phyloP scores from a whole-genome alignment of 1,140 invertebrate genomes.

The Anastrepha ludens region DNA sequence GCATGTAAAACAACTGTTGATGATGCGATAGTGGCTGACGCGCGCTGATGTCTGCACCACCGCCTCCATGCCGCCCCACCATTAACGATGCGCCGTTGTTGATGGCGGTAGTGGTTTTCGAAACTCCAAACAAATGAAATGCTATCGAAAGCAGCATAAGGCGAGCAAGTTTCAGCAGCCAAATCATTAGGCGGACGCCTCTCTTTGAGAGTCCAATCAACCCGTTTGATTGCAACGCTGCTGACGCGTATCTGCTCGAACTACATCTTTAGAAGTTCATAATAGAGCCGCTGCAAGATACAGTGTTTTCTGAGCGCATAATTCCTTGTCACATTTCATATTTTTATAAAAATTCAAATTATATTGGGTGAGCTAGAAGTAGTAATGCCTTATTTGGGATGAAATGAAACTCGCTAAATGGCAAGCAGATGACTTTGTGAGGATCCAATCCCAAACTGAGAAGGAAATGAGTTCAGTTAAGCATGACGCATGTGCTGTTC shows the following conservation, averaged over 20 bases:
- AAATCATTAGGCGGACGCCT: neutral
- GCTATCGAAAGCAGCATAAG: neutral
- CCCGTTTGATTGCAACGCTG: neutral
- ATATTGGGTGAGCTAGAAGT: too few species aligned
- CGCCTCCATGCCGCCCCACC: neutral
- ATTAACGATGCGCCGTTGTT: neutral
- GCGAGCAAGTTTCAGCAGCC: neutral
- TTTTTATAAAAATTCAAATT: too few species aligned
- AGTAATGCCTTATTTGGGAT: too few species aligned
- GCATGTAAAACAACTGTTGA: conserved; percentile 44
- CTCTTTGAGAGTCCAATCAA: neutral
- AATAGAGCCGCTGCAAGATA: neutral
- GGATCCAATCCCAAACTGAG: too few species aligned
- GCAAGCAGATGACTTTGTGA: too few species aligned
- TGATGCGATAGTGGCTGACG: neutral
- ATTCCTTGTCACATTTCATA: too few species aligned
- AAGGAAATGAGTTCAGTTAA: too few species aligned
- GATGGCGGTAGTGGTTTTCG: neutral
- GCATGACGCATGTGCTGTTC: too few species aligned
- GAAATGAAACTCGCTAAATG: too few species aligned
- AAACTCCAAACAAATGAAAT: conserved; percentile 36
- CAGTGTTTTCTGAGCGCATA: conserved; percentile 1
- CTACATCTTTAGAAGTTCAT: neutral
- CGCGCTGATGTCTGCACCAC: neutral
- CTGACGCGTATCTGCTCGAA: neutral